These are phyloP conservation scores for Zaprionus africanus DNA, from an alignment of 1,140 invertebrate species.

Conservation along the genomic window DNA sequence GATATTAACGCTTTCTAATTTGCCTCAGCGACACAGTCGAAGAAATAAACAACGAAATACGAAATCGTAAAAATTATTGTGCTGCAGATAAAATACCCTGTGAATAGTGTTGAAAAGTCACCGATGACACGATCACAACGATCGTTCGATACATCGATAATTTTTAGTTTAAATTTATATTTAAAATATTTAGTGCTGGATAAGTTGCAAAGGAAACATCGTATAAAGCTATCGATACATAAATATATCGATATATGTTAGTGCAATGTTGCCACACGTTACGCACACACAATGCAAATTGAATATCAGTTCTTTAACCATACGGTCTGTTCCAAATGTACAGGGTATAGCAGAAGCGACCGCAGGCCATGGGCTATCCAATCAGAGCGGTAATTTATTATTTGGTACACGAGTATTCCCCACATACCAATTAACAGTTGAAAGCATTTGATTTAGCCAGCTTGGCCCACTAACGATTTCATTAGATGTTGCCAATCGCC, in stretches of 20 bases:
- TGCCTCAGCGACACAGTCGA: slow-evolving; percentile 17
- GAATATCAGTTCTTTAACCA: neutral
- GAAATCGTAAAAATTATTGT: neutral
- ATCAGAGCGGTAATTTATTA: slow-evolving; percentile 66
- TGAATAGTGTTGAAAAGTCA: neutral
- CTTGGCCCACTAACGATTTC: slow-evolving; percentile 56
- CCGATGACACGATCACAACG: neutral
- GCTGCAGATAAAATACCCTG: neutral
- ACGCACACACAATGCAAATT: neutral
- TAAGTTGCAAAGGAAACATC: neutral
- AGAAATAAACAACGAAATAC: slow-evolving; percentile 15
- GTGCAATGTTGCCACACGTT: neutral
- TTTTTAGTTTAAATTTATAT: neutral
- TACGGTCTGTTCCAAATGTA: neutral
- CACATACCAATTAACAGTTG: slow-evolving; percentile 67
- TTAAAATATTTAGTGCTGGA: neutral
- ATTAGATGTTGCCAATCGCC: slow-evolving; percentile 55
- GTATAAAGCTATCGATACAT: too few relatives aligned
- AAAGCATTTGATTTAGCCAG: slow-evolving; percentile 58
- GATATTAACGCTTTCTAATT: slow-evolving; percentile 38
- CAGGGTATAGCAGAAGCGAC: neutral
- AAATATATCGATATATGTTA: neutral
- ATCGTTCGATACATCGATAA: neutral
- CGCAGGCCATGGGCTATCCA: slow-evolving; percentile 14
- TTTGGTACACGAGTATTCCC: slow-evolving; percentile 56